Evolutionary conservation across 2,113 vertebrate species (phyloP).

Genomic region (Periophthalmodon schlosseri): DNA sequence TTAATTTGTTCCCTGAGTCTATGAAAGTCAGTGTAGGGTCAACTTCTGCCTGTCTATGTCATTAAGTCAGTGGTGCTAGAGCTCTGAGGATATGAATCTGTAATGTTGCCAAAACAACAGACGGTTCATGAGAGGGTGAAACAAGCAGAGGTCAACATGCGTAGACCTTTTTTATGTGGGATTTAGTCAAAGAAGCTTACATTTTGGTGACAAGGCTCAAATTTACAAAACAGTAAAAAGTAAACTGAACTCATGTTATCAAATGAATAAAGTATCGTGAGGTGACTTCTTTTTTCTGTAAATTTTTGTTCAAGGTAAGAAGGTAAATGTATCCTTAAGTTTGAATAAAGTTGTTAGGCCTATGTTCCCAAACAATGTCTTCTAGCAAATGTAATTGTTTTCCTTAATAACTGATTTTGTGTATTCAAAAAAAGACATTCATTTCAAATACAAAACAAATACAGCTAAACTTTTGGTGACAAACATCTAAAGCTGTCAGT

Average conservation of each 20-base stretch:
- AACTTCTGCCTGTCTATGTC: slow-evolving; percentile 40
- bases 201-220: background rate
- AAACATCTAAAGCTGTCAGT: slow-evolving; percentile 58
- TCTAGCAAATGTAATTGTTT: background rate
- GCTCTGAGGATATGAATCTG: slow-evolving; percentile 13
- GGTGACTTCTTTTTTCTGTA: too few species aligned
- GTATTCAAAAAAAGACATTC: background rate
- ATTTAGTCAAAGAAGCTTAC: background rate
- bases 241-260: background rate
- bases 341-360: background rate
- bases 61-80: slow-evolving; percentile 20
- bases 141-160: background rate
- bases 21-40: slow-evolving; percentile 20
- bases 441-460: background rate
- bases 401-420: background rate
- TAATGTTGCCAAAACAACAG: slow-evolving; percentile 26
- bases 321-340: background rate
- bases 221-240: background rate
- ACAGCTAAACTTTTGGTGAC: background rate
- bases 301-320: background rate
- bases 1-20: background rate
- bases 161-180: slow-evolving; percentile 11
- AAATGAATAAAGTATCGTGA: too few species aligned
- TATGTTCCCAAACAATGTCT: background rate
- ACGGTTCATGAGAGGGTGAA: slow-evolving; percentile 18